Evolutionary conservation across 1,140 invertebrate species (phyloP).

Genomic region (Eurosta solidaginis): DNA sequence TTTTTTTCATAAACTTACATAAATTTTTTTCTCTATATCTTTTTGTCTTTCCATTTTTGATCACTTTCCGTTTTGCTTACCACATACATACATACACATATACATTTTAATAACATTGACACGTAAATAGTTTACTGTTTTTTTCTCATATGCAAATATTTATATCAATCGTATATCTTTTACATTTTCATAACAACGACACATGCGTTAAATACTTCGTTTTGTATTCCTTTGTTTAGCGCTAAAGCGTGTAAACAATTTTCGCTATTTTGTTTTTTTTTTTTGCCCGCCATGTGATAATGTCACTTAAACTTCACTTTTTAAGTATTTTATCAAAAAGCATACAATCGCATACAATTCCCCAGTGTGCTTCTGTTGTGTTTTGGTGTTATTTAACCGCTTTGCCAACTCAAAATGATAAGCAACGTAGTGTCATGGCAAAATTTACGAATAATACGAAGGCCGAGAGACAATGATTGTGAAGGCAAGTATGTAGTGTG

Average conservation of each 20-base stretch:
- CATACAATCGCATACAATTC: neutral
- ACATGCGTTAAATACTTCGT: too few relatives aligned
- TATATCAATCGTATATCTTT: constrained; percentile 3
- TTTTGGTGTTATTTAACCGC: too few relatives aligned
- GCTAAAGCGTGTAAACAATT: neutral
- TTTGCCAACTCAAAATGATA: too few relatives aligned
- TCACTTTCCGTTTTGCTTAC: too few relatives aligned
- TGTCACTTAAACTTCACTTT: constrained; percentile 16
- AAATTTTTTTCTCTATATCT: too few relatives aligned
- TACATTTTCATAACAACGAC: neutral
- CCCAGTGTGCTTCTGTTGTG: too few relatives aligned
- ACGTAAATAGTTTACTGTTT: constrained; percentile 10
- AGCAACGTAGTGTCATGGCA: too few relatives aligned
- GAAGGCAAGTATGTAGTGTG: too few relatives aligned
- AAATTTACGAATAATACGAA: too few relatives aligned
- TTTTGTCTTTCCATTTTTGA: too few relatives aligned
- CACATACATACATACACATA: neutral
- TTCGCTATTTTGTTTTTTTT: neutral
- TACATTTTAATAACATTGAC: constrained; percentile 3
- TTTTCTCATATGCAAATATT: neutral
- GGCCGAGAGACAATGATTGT: too few relatives aligned
- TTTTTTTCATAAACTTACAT: too few relatives aligned
- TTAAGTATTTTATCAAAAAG: constrained; percentile 18
- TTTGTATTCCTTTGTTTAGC: constrained; percentile 6
- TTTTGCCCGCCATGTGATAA: constrained; percentile 18